Evolutionary conservation across 1,140 invertebrate species (phyloP), one percentile per base, ranked within the genome.

Genomic region (Onthophagus taurus): DNA sequence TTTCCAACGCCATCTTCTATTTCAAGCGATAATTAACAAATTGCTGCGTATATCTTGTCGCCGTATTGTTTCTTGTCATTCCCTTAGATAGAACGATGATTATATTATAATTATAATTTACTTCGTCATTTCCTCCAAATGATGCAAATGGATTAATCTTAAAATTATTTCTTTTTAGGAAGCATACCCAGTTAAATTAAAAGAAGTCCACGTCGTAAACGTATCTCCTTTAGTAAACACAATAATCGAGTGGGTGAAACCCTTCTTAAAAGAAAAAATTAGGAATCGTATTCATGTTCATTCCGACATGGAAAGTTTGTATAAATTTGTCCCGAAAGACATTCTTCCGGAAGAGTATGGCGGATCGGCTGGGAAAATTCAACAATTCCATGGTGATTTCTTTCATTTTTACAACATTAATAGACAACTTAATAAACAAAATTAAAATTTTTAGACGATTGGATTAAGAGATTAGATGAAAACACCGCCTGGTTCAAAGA

Each of bases 201-300:
- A 89, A 56, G 81, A 86, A 63, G 81, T 89, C 19, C 85, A 89
- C 57, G 77, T 89, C 4, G 72, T 90, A n/a, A 87, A 89, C 58
- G 80, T 85, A 4, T 84, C 82, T 5, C 80, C 83, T 0, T 56
- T 88, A 6, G 83, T 90, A 4, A 83, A 89, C 48, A 79, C 81
- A 9, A 85, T 90, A 43, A 72, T 87, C 19, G 86, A 78, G 52
- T 85, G 88, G 59, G 83, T 87, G 0, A 86, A 85, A 60, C 85
- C 84, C 0, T 86, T 89, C 62, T 67, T 89, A 11, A 88, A 87
- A 57, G 85, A 89, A 54, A 90, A 90, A 63, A 86, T 89, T 41
- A 74, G 80, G 47, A 81, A 85, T 57, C 72, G 87, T 50, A 85
- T 90, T 49, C 80, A 77, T 53, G 77, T 87, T 31, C 85, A 89